Conservation (phyloP, 92 coral and sea anemone genomes). For the Porites lobata region DNA sequence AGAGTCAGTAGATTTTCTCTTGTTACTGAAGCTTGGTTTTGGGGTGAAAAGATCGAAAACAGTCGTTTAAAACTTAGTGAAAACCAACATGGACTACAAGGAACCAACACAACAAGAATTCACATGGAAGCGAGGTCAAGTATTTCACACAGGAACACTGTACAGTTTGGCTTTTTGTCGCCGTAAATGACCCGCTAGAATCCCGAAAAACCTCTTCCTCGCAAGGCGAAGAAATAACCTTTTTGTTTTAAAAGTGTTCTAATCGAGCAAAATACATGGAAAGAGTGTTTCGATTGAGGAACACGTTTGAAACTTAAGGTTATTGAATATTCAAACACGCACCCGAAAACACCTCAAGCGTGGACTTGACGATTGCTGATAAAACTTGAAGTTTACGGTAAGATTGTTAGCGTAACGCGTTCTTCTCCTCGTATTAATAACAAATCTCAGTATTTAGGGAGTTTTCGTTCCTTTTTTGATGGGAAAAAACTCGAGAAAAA, state of each 20-base stretch:
- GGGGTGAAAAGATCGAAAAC: not conserved
- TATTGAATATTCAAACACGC: slow-evolving; percentile 65
- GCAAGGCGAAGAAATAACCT: slow-evolving; percentile 6
- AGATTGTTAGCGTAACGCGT: slow-evolving; percentile 19
- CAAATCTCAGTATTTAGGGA: slow-evolving; percentile 1
- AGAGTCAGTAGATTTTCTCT: slow-evolving; percentile 1
- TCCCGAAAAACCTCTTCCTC: slow-evolving; percentile 10
- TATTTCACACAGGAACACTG: slow-evolving; percentile 59
- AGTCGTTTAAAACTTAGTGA: slow-evolving; percentile 30
- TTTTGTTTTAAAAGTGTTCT: slow-evolving; percentile 30
- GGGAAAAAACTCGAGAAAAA: not conserved
- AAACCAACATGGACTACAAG: slow-evolving; percentile 55
- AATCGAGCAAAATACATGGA: slow-evolving; percentile 31
- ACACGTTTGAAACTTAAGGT: slow-evolving; percentile 57
- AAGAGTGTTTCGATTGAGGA: slow-evolving; percentile 38
- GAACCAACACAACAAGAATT: slow-evolving; percentile 69
- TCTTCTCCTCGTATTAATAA: not conserved
- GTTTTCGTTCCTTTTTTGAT: not conserved
- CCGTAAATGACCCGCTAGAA: slow-evolving; percentile 39
- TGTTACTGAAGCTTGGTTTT: slow-evolving; percentile 4
- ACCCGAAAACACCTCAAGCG: slow-evolving; percentile 77
- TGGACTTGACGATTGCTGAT: slow-evolving; percentile 70
- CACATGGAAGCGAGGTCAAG: slow-evolving; percentile 80
- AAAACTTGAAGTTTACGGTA: slow-evolving; percentile 59
- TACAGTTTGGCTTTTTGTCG: slow-evolving; percentile 39